Evolutionary conservation across 1,140 invertebrate genomes (phyloP).

Genomic region (Drosophila micromelanica): DNA sequence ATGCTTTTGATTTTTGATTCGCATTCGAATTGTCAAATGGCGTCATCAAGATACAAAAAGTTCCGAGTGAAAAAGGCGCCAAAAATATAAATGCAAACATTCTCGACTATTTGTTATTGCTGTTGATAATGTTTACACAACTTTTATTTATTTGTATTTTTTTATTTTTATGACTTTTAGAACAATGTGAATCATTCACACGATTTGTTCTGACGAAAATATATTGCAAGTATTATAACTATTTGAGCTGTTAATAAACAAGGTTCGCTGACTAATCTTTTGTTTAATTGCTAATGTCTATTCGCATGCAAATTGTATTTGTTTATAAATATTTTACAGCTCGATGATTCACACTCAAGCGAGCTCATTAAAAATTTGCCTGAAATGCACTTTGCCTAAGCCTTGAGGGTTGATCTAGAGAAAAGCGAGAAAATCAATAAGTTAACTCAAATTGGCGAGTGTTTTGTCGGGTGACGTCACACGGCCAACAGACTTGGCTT

Average conservation of each 20-base stretch:
- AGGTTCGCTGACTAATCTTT: slow-evolving; percentile 41
- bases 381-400: slow-evolving; percentile 22
- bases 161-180: slow-evolving; percentile 4
- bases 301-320: slow-evolving; percentile 47
- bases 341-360: slow-evolving; percentile 47
- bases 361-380: slow-evolving; percentile 8
- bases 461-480: slow-evolving; percentile 52
- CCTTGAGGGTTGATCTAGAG: slow-evolving; percentile 19
- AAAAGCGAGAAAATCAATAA: slow-evolving; percentile 64
- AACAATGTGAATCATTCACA: slow-evolving; percentile 25
- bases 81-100: slow-evolving; percentile 28
- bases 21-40: slow-evolving; percentile 41
- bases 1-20: slow-evolving; percentile 48
- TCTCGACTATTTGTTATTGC: slow-evolving; percentile 7
- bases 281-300: slow-evolving; percentile 43
- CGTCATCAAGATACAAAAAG: slow-evolving; percentile 57
- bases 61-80: slow-evolving; percentile 18
- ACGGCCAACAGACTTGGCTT: slow-evolving; percentile 31
- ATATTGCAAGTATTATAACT: slow-evolving; percentile 25
- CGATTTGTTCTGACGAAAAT: slow-evolving; percentile 8
- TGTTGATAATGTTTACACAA: slow-evolving; percentile 29
- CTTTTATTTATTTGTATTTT: slow-evolving; percentile 1
- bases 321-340: slow-evolving; percentile 27
- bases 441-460: slow-evolving; percentile 24
- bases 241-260: slow-evolving; percentile 12